These are phyloP conservation scores for Lasaia peninsularis DNA, from an alignment of 1,140 invertebrate genomes.

Conservation along the genomic window DNA sequence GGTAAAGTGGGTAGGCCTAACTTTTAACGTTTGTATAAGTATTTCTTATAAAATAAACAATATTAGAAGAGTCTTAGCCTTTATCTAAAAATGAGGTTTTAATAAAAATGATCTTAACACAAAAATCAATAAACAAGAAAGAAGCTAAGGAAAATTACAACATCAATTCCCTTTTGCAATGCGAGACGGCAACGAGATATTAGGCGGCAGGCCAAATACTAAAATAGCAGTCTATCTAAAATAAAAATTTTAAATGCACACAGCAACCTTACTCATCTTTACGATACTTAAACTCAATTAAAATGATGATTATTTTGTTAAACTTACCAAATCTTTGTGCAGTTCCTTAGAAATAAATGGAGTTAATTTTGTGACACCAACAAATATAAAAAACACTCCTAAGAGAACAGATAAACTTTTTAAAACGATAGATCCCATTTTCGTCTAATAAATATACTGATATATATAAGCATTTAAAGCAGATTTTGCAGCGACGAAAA, in stretches of 20 bases:
- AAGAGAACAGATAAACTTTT: slow-evolving; percentile 93
- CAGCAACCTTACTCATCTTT: slow-evolving; percentile 48
- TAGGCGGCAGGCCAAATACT: slow-evolving; percentile 78
- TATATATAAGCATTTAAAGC: slow-evolving; percentile 20
- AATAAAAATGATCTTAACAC: neutral
- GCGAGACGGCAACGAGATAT: slow-evolving; percentile 28
- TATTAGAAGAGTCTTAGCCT: no score
- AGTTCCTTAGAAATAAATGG: slow-evolving; percentile 95
- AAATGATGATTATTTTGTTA: slow-evolving; percentile 9
- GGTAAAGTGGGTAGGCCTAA: no score
- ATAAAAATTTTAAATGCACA: slow-evolving; percentile 64
- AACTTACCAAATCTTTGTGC: slow-evolving; percentile 95
- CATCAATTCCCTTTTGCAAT: neutral
- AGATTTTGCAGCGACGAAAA: slow-evolving; percentile 4
- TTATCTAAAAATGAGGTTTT: no score
- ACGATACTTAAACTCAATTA: neutral
- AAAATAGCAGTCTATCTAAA: slow-evolving; percentile 69
- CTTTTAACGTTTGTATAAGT: no score
- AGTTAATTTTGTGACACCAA: slow-evolving; percentile 94
- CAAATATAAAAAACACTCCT: slow-evolving; percentile 97
- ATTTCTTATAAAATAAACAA: no score
- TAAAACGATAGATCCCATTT: slow-evolving; percentile 86
- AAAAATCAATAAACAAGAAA: neutral
- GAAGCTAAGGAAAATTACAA: neutral
- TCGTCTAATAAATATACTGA: slow-evolving; percentile 32